Conservation (phyloP, 2,797 vertebrate species). For the Chiropotes sagulatus region DNA sequence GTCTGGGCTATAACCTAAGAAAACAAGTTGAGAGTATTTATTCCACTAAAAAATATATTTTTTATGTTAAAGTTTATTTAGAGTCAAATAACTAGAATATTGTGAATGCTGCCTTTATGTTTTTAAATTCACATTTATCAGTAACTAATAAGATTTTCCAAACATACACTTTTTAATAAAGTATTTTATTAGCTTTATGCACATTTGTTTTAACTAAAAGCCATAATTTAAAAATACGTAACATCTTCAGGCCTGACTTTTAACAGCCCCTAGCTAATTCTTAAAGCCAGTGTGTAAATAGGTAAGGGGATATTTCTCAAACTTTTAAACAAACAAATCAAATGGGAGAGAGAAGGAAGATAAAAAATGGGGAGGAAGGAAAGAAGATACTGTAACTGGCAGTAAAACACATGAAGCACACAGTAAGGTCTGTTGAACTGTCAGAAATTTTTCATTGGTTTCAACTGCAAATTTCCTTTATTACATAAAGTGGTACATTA, state of each 20-base stretch:
- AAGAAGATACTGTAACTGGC: neutral
- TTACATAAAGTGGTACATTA: neutral
- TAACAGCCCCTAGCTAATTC: constrained; percentile 26
- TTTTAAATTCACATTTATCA: constrained; percentile 74
- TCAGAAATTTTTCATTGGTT: neutral
- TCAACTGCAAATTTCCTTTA: neutral
- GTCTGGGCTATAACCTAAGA: constrained; percentile 71
- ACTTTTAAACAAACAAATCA: constrained; percentile 11
- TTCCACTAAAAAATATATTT: constrained; percentile 74
- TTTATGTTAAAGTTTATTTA: constrained; percentile 62
- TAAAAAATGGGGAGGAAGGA: neutral
- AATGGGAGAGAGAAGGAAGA: neutral
- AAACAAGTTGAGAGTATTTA: constrained; percentile 62
- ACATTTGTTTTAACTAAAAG: constrained; percentile 72
- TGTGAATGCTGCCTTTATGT: constrained; percentile 62
- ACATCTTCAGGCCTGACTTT: constrained; percentile 64
- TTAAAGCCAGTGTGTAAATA: neutral
- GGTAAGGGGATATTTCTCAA: neutral
- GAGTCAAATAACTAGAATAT: constrained; percentile 75
- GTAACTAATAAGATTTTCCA: constrained; percentile 75
- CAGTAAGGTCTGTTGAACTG: neutral
- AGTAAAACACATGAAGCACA: neutral
- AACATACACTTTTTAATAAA: constrained; percentile 71
- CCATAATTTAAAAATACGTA: constrained; percentile 74
- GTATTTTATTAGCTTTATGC: constrained; percentile 68